Evolutionary conservation across 2,888 invertebrate genomes (phyloP), one percentile per base, ranked within the genome.

Genomic region (Selenia dentaria): DNA sequence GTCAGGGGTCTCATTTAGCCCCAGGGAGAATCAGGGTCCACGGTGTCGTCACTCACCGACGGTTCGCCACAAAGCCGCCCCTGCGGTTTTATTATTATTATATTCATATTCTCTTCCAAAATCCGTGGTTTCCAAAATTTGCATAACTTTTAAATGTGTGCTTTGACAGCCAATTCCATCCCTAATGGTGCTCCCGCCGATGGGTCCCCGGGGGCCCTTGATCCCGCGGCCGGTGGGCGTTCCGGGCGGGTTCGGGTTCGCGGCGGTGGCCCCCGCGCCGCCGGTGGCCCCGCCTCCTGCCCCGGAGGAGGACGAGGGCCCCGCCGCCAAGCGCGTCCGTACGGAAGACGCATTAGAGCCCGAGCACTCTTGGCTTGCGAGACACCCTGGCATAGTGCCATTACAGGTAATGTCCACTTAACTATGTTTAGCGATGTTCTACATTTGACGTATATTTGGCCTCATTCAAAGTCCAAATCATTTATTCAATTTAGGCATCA

Each of bases 301-400:
- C 14, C 55, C 67, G 26, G 44, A 53, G 66, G 79, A 89, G 14
- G 96, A 96, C 11, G 98, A 98, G 46, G 97, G 96, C 64, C 97
- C 98, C 0, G 93, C 95, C 0, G 92, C 94, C 18, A 99, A 99
- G 88, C 96, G 97, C 74, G 88, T 95, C 50, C 93, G 98, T 53
- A 97, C 97, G 0, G 99, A 99, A 80, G 99, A 99, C 71, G 95
- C 96, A 32, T 92, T 99, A 5, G 94, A 99, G 57, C 96, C 98
- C 0, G 99, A 99, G 87, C 92, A 93, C 41, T 43, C 70, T 11
- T 88, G 84, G 85, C 62, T 83, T 26, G 72, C 77, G 0, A 42
- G 82, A 0, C 83, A 90, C 33, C 80, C 85, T 0, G 83, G 76
- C 0, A 41, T 72, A 0, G 69, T 59, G 24, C 76, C 77, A 0